Evolutionary conservation across 2,113 vertebrate species (phyloP).

Genomic region (Aptenodytes patagonicus): DNA sequence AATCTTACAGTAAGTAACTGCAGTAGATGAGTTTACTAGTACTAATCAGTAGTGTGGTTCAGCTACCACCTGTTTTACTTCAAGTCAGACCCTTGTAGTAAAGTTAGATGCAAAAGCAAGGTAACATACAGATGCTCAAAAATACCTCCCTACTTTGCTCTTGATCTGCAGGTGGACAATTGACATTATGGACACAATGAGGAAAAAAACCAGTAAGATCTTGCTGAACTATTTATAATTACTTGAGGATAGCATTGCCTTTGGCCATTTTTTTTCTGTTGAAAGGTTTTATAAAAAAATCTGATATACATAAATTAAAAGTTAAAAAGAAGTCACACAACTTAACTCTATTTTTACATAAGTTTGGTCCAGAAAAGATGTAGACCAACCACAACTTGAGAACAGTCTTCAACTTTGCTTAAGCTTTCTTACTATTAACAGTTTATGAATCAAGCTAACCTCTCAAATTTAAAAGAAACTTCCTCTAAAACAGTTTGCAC

Average conservation of each 20-base stretch:
- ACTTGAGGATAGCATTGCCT: not conserved
- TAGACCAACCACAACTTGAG: slow-evolving; percentile 1
- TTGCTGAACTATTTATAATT: not conserved
- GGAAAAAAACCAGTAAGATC: not conserved
- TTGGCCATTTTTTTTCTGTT: not conserved
- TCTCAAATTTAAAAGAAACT: not conserved
- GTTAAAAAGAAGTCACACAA: slow-evolving; percentile 18
- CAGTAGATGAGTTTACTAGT: not conserved
- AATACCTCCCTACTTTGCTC: not conserved
- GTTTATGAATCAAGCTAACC: not conserved
- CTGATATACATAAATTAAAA: slow-evolving; percentile 56
- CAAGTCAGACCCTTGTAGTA: not conserved
- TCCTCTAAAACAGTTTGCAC: not conserved
- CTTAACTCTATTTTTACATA: not conserved
- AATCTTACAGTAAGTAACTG: not conserved
- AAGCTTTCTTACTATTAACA: not conserved
- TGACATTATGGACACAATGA: not conserved
- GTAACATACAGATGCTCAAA: not conserved
- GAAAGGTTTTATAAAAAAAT: slow-evolving; percentile 14
- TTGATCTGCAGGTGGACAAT: not conserved
- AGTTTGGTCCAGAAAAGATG: not conserved
- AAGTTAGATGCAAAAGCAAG: not conserved
- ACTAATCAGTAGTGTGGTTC: not conserved
- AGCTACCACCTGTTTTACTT: not conserved
- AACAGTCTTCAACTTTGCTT: not conserved